These are phyloP conservation scores for Drosophila mulleri DNA, from an alignment of 2,888 invertebrate species.

Conservation along the genomic window DNA sequence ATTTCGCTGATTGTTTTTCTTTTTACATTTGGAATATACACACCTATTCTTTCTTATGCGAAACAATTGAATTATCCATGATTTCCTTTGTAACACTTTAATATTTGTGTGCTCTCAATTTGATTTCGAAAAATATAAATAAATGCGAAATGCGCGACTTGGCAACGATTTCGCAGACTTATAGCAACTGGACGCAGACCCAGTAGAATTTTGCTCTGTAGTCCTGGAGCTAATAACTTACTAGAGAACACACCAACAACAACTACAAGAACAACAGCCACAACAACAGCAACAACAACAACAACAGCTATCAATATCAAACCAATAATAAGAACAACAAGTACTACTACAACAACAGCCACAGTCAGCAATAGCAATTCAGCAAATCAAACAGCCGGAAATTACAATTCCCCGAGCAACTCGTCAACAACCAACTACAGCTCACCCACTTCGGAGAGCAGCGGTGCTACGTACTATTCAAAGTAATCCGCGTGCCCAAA, in stretches of 20 bases:
- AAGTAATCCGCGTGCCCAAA: conserved; percentile 68
- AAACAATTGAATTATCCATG: conserved; percentile 14
- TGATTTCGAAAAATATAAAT: conserved; percentile 11
- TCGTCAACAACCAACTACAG: conserved; percentile 66
- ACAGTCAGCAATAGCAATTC: conserved; percentile 27
- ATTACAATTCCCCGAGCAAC: conserved; percentile 43
- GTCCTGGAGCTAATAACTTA: conserved; percentile 76
- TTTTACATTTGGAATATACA: conserved; percentile 21
- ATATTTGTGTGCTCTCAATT: conserved; percentile 43
- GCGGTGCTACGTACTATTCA: conserved; percentile 64
- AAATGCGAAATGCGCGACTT: conserved; percentile 18
- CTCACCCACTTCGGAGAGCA: conserved; percentile 76
- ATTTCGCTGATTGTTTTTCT: conserved; percentile 17
- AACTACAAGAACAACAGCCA: conserved; percentile 25
- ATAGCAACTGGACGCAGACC: conserved; percentile 85
- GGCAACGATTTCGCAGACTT: conserved; percentile 82
- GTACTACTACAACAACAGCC: conserved; percentile 28
- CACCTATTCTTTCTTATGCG: conserved; percentile 20
- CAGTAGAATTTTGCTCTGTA: conserved; percentile 83
- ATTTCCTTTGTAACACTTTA: conserved; percentile 40
- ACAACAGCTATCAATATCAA: conserved; percentile 29
- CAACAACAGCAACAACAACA: conserved; percentile 39
- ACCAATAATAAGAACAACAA: conserved; percentile 43
- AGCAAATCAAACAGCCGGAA: conserved; percentile 34
- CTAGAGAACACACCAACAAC: conserved; percentile 59